Conservation (phyloP, 2,888 invertebrate genomes). For the Galerucella nymphaeae region DNA sequence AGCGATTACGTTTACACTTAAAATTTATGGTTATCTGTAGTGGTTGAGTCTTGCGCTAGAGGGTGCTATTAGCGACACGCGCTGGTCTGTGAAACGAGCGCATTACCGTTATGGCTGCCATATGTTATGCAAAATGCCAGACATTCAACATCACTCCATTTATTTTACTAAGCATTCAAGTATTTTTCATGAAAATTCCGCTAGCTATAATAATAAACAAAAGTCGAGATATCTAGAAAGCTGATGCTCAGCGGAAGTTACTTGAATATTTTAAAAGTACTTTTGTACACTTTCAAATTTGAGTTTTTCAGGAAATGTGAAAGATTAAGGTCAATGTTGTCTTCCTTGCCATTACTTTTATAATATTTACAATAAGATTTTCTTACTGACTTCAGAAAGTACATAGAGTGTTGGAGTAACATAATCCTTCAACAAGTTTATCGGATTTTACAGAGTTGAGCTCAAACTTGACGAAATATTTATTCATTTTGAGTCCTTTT, state of each 20-base stretch:
- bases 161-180: conserved; percentile 47
- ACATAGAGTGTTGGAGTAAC: too few relatives aligned
- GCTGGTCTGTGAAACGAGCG: conserved; percentile 55
- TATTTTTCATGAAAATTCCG: conserved; percentile 39
- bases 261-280: conserved; percentile 25
- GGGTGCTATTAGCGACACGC: conserved; percentile 55
- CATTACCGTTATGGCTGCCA: conserved; percentile 55
- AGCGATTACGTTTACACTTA: conserved; percentile 30
- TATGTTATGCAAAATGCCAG: conserved; percentile 45
- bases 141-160: conserved; percentile 47
- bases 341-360: too few relatives aligned
- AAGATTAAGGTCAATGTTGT: background rate
- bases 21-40: conserved; percentile 46
- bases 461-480: too few relatives aligned
- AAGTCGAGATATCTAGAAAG: conserved; percentile 27
- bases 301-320: background rate
- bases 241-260: conserved; percentile 33
- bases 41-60: conserved; percentile 50
- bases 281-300: conserved; percentile 14
- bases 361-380: too few relatives aligned
- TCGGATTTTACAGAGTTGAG: too few relatives aligned
- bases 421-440: too few relatives aligned
- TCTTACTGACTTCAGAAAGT: too few relatives aligned
- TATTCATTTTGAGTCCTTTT: too few relatives aligned
- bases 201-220: conserved; percentile 34